phyloP scores from a whole-genome alignment of 2,888 invertebrate species.

The Parelbella ahira region DNA sequence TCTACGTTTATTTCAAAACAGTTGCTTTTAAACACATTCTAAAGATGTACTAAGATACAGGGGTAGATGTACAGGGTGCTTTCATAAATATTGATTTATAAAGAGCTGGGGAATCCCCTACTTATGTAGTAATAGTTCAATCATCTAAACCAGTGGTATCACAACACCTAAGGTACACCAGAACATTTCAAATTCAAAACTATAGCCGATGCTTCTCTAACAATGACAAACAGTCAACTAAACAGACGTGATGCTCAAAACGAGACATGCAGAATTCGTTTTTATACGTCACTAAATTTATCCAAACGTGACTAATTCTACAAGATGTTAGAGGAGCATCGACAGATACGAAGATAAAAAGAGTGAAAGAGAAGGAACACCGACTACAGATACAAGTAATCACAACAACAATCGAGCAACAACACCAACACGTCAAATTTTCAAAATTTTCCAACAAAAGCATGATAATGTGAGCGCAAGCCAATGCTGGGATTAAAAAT shows the following conservation, averaged over 20 bases:
- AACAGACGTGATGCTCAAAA: too few species aligned
- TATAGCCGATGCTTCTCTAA: conserved; percentile 27
- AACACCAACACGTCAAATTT: conserved; percentile 33
- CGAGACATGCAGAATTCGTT: too few species aligned
- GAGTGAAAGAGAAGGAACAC: conserved; percentile 79
- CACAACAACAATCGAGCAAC: conserved; percentile 53
- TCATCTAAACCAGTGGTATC: conserved; percentile 19
- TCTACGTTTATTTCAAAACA: too few species aligned
- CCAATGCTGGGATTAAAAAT: conserved; percentile 55
- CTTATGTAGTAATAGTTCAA: conserved; percentile 3
- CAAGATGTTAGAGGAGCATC: conserved; percentile 43
- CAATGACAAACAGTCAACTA: too few species aligned
- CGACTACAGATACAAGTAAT: conserved; percentile 59
- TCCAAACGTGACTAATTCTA: background rate
- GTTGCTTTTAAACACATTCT: too few species aligned
- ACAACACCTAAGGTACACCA: conserved; percentile 12
- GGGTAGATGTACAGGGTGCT: too few species aligned
- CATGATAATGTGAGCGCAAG: conserved; percentile 72
- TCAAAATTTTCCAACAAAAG: conserved; percentile 45
- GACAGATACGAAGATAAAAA: conserved; percentile 44
- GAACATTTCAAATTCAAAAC: conserved; percentile 9
- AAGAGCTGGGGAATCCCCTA: conserved; percentile 10
- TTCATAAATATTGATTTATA: too few species aligned
- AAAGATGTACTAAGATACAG: conserved; percentile 9
- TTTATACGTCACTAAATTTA: too few species aligned